Evolutionary conservation across 2,113 vertebrate species (phyloP).

Genomic region (Muntiacus reevesi): DNA sequence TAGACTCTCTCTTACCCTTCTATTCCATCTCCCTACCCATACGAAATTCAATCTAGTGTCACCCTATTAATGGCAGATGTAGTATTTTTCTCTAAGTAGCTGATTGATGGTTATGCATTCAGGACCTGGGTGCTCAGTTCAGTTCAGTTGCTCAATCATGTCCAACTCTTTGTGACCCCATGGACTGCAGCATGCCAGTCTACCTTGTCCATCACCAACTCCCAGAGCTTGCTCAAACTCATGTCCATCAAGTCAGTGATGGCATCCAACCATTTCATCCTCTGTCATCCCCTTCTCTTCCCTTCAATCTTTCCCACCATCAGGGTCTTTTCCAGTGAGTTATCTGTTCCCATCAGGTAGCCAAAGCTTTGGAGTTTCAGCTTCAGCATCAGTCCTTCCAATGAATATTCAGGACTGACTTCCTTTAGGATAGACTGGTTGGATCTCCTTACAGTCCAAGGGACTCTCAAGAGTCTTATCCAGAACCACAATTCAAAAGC

Average conservation of each 20-base stretch:
- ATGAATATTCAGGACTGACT: not conserved
- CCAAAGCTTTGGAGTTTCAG: not conserved
- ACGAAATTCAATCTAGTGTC: not conserved
- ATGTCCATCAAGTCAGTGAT: not conserved
- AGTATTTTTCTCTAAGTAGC: not conserved
- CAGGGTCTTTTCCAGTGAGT: not conserved
- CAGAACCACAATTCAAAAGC: not conserved
- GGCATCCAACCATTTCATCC: not conserved
- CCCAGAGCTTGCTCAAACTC: not conserved
- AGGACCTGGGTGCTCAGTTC: not conserved
- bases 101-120: not conserved
- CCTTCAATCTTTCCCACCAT: not conserved
- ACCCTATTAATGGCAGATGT: not conserved
- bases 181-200: not conserved
- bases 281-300: not conserved
- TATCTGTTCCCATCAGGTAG: not conserved
- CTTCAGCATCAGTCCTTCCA: not conserved
- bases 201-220: not conserved
- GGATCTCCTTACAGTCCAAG: not conserved
- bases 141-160: not conserved
- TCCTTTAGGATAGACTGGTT: not conserved
- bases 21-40: not conserved
- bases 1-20: not conserved
- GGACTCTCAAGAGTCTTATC: not conserved
- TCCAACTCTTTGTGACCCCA: not conserved